Conservation (phyloP, 1,140 invertebrate species). For the Sitobion miscanthi region DNA sequence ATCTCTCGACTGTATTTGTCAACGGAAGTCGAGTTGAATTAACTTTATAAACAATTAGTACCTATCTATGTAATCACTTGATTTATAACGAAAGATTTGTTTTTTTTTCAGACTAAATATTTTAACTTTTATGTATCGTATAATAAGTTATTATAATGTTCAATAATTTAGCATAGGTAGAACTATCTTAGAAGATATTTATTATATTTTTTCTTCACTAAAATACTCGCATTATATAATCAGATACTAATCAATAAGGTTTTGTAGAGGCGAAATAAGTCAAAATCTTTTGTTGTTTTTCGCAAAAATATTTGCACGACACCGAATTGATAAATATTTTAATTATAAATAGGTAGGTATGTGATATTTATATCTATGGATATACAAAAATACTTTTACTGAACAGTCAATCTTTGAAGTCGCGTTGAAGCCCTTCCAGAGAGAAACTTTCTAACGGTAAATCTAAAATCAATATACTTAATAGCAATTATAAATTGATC, state of each 20-base stretch:
- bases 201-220: not conserved
- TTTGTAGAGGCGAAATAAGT: not conserved
- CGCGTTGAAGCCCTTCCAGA: not conserved
- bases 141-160: too few relatives aligned
- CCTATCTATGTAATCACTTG: not conserved
- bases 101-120: not conserved
- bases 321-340: not conserved
- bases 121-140: too few relatives aligned
- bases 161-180: not conserved
- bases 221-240: not conserved
- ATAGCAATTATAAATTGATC: not conserved
- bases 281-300: not conserved
- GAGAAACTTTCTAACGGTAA: not conserved
- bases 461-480: not conserved
- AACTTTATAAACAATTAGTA: not conserved
- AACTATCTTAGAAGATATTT: not conserved
- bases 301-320: not conserved
- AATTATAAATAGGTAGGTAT: not conserved
- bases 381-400: not conserved
- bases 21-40: not conserved
- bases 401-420: not conserved
- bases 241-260: not conserved
- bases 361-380: not conserved
- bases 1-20: not conserved
- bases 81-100: not conserved